Evolutionary conservation across 2,797 vertebrate genomes (phyloP), one percentile per base, ranked within the genome.

Genomic region (Rhinoraja longicauda): DNA sequence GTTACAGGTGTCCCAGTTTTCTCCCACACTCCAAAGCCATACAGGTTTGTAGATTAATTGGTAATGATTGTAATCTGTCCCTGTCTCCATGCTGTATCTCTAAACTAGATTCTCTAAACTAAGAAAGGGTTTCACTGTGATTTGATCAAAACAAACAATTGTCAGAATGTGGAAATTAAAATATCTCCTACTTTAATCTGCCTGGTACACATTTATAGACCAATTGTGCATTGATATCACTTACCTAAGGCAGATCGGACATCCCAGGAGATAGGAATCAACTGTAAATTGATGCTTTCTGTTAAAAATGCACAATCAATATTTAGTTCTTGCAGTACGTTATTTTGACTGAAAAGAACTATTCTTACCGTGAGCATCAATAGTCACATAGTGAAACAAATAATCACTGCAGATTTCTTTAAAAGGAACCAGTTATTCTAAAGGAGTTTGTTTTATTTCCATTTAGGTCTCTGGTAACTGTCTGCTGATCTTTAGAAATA

Each of bases 261-360:
- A 13, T 62, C 57, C 53, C 24, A 59, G 45, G 45, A 45, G 26
- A 86, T 13, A 29, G 29, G 12, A 57, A n/a, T 26, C 53, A 13
- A n/a, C 82, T 29, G 26, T 62, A 59, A 62, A 64, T 1, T 86
- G 82, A 32, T 59, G n/a, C 15, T 15, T 86, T 59, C 59, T 64
- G 29, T 62, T 62, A 32, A n/a, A 62, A 64, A 32, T 86, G 29
- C 10, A n/a, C 57, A 19, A 19, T 86, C 82, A 86, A 86, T 86
- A 64, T n/a, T 86, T 86, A n/a, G 4, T 59, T 86, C 57, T 57
- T 64, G 53, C 57, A 62, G 59, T 86, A 15, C 29, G 7, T 17
- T 86, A 86, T 64, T 86, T 86, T 64, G 59, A 62, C 82, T 86
- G 57, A 86, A 86, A 62, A n/a, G 13, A 86, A 24, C 82, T 86